phyloP scores from a whole-genome alignment of 1,140 invertebrate species.

The Lutraria rhynchaena region DNA sequence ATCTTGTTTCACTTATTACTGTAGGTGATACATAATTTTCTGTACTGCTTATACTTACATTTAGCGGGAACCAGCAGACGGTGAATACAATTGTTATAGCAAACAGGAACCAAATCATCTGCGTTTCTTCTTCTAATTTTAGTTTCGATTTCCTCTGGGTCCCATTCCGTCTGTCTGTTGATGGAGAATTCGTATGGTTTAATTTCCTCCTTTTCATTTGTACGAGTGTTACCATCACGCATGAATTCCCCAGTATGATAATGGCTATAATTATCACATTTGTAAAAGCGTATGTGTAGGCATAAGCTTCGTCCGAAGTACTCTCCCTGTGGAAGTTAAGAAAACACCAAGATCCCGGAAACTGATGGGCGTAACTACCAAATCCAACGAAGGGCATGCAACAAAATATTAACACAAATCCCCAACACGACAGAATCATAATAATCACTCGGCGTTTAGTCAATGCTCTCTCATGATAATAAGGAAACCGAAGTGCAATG shows the following conservation, averaged over 20 bases:
- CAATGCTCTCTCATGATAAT: conserved; percentile 79
- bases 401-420: conserved; percentile 76
- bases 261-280: conserved; percentile 77
- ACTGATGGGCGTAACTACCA: conserved; percentile 81
- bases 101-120: conserved; percentile 82
- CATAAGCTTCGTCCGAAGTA: conserved; percentile 72
- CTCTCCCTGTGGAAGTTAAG: conserved; percentile 81
- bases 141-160: conserved; percentile 56
- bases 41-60: conserved; percentile 80
- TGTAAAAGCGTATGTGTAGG: conserved; percentile 74
- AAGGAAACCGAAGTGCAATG: conserved; percentile 80
- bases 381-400: conserved; percentile 80
- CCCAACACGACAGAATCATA: conserved; percentile 75
- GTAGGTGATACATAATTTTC: no score
- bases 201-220: conserved; percentile 72
- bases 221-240: conserved; percentile 77
- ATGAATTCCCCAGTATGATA: conserved; percentile 78
- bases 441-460: conserved; percentile 75
- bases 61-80: conserved; percentile 81
- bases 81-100: conserved; percentile 82
- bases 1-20: no score
- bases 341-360: conserved; percentile 82
- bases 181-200: conserved; percentile 69
- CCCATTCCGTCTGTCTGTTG: conserved; percentile 58
- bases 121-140: conserved; percentile 80